A percentile compares a stretch with the other conserved stretches of the same genome.
Evolutionary conservation across 2,888 invertebrate genomes (phyloP).

Genomic region (Formica aserva): DNA sequence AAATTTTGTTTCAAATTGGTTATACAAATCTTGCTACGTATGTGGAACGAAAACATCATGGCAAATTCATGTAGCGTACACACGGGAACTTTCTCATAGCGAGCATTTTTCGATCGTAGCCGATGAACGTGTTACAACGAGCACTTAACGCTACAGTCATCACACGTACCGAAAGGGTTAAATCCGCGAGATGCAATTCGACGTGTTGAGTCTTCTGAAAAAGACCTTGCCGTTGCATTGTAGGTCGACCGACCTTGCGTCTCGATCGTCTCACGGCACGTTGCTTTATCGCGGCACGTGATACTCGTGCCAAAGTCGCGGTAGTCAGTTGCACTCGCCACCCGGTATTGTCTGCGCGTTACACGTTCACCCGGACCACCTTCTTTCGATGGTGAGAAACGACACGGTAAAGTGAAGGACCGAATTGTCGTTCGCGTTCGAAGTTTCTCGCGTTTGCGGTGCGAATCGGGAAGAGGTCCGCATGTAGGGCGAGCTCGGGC

Average conservation of each 20-base stretch:
- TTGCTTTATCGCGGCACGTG: slow-evolving; percentile 73
- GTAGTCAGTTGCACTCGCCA: slow-evolving; percentile 55
- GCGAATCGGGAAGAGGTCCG: slow-evolving; percentile 30
- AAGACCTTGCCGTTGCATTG: slow-evolving; percentile 27
- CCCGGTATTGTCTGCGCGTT: slow-evolving; percentile 61
- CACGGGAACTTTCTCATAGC: not conserved
- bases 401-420: slow-evolving; percentile 64
- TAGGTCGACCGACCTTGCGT: slow-evolving; percentile 63
- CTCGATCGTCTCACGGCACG: slow-evolving; percentile 62
- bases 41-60: not conserved
- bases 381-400: slow-evolving; percentile 58
- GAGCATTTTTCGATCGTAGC: not conserved
- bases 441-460: slow-evolving; percentile 56
- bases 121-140: slow-evolving; percentile 3
- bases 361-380: not conserved
- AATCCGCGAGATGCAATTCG: slow-evolving; percentile 42
- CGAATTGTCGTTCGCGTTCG: slow-evolving; percentile 68
- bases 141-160: slow-evolving; percentile 31
- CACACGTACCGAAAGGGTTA: slow-evolving; percentile 30
- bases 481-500: slow-evolving; percentile 42
- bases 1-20: not conserved
- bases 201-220: slow-evolving; percentile 39
- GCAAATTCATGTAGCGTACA: not conserved
- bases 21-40: not conserved
- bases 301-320: slow-evolving; percentile 69